Percentiles rank a stretch among this genome's conserved stretches.
These are phyloP conservation scores for Verasper variegatus DNA, from an alignment of 2,113 vertebrate genomes.

Conservation along the genomic window DNA sequence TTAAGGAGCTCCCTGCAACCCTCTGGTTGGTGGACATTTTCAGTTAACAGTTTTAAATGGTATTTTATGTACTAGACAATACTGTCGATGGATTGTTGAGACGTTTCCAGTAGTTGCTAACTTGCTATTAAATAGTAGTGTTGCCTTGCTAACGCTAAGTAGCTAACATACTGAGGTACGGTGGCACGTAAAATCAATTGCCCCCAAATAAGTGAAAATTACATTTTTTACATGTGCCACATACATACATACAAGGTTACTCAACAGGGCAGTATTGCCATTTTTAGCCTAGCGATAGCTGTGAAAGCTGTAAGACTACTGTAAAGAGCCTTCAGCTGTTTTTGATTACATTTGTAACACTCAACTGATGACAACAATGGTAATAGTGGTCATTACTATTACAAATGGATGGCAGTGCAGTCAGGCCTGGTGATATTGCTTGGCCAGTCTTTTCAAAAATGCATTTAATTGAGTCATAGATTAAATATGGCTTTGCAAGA, in stretches of 20 bases:
- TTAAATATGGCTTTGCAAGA: background rate
- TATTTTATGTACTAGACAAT: background rate
- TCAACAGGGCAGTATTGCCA: background rate
- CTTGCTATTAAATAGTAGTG: background rate
- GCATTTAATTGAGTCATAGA: background rate
- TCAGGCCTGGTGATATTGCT: no score
- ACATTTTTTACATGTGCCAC: background rate
- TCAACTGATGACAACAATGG: background rate
- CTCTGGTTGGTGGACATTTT: slow-evolving; percentile 52
- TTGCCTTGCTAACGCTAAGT: slow-evolving; percentile 30
- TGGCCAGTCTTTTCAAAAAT: background rate
- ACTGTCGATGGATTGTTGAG: background rate
- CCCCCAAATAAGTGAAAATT: background rate
- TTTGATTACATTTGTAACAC: background rate
- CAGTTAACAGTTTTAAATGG: background rate
- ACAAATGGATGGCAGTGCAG: no score
- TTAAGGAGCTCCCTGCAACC: slow-evolving; percentile 56
- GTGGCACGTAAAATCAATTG: background rate
- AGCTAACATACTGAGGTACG: slow-evolving; percentile 6
- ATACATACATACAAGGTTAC: background rate
- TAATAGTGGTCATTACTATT: no score
- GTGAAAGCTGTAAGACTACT: background rate
- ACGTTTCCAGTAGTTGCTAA: slow-evolving; percentile 1
- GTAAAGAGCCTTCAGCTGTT: background rate
- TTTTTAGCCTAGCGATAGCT: background rate